phyloP scores from a whole-genome alignment of 2,888 invertebrate genomes.

The Cenopis cana region DNA sequence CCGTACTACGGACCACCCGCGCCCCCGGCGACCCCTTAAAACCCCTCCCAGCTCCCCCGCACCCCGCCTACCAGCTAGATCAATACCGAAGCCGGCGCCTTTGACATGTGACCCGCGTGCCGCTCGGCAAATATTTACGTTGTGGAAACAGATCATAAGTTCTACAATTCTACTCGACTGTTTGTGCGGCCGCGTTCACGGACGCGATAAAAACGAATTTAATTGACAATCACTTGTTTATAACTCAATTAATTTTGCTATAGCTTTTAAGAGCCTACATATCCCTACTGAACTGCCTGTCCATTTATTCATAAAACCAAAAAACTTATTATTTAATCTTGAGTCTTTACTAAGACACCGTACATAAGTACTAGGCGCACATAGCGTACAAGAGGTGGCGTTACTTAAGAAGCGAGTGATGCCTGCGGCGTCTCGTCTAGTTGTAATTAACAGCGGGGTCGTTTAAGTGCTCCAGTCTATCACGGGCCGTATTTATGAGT shows the following conservation, averaged over 20 bases:
- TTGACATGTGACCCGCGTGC: conserved; percentile 82
- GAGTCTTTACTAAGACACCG: background rate
- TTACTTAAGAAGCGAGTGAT: conserved; percentile 7
- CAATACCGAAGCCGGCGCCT: conserved; percentile 83
- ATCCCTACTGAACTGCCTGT: background rate
- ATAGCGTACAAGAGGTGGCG: background rate
- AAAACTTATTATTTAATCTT: background rate
- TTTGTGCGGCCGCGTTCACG: conserved; percentile 57
- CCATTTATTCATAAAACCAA: background rate
- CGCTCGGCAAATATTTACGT: conserved; percentile 83
- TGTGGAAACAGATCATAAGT: conserved; percentile 82
- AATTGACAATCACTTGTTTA: conserved; percentile 55
- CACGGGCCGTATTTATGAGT: conserved; percentile 11
- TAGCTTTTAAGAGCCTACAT: conserved; percentile 20
- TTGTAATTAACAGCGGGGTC: conserved; percentile 25
- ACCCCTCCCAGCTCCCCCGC: conserved; percentile 39
- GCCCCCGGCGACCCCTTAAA: conserved; percentile 45
- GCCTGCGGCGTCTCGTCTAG: conserved; percentile 11
- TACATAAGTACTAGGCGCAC: background rate
- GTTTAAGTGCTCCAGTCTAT: conserved; percentile 23
- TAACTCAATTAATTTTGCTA: conserved; percentile 50
- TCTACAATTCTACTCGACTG: conserved; percentile 69
- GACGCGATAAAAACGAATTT: conserved; percentile 57
- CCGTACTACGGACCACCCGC: conserved; percentile 66
- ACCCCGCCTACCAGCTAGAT: conserved; percentile 68